Conservation (phyloP, 2,797 vertebrate species). For the Mionectes olivaceus region DNA sequence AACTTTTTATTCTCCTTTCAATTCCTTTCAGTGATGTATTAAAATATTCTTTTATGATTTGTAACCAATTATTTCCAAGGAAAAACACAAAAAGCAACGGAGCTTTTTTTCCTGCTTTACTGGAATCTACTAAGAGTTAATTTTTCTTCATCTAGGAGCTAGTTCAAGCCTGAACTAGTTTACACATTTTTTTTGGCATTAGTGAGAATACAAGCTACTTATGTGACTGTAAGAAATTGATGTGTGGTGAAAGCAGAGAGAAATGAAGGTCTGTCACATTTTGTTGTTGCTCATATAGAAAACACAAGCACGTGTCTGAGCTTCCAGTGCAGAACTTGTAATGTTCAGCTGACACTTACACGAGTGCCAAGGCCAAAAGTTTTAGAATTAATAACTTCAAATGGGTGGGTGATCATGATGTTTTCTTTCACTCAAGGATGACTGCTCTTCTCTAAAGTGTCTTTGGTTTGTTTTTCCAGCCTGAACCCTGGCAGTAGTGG, state of each 20-base stretch:
- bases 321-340: neutral
- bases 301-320: neutral
- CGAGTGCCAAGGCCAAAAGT: neutral
- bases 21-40: neutral
- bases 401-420: neutral
- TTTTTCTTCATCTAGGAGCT: neutral
- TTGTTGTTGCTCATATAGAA: neutral
- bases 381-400: neutral
- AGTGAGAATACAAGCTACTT: neutral
- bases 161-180: neutral
- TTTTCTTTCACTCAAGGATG: neutral
- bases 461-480: slow-evolving; percentile 72
- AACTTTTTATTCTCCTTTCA: neutral
- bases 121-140: neutral
- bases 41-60: neutral
- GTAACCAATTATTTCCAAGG: neutral
- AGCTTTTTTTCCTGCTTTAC: neutral
- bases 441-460: slow-evolving; percentile 8
- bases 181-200: neutral
- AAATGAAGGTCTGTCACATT: neutral
- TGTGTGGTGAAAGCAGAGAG: neutral
- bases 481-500: slow-evolving; percentile 65
- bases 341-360: neutral
- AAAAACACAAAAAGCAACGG: no score
- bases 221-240: neutral